Conservation (phyloP, 2,113 vertebrate genomes). For the Sturnus vulgaris region DNA sequence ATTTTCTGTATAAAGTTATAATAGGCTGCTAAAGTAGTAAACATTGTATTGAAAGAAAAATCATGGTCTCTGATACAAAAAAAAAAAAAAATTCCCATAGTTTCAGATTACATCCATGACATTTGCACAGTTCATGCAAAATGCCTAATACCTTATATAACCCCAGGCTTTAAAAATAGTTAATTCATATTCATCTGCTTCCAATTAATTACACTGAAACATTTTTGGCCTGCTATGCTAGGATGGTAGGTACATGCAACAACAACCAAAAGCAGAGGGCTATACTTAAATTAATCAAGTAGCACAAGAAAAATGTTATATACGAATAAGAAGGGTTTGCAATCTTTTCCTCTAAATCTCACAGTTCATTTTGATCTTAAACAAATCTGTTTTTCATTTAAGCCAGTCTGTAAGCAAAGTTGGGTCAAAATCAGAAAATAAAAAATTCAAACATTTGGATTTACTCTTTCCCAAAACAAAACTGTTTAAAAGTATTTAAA, state of each 20-base stretch:
- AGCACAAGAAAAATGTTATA: not conserved
- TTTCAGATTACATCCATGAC: not conserved
- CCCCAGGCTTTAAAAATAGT: not conserved
- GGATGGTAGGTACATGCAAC: not conserved
- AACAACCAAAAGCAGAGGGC: not conserved
- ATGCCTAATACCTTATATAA: not conserved
- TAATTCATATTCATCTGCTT: not conserved
- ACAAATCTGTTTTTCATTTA: not conserved
- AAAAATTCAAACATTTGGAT: not conserved
- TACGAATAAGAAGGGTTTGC: not conserved
- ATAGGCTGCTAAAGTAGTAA: not conserved
- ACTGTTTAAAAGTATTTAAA: not conserved
- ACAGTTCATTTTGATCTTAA: not conserved
- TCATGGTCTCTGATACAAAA: not conserved
- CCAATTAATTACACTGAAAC: not conserved
- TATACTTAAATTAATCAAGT: not conserved
- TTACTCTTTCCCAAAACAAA: not conserved
- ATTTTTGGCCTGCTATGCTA: not conserved
- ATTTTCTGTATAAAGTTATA: not conserved
- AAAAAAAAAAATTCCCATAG: not conserved
- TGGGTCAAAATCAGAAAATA: not conserved
- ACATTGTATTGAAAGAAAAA: not conserved
- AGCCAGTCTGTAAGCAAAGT: not conserved
- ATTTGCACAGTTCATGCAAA: not conserved
- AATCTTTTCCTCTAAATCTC: not conserved